Percentiles rank a stretch among this genome's conserved stretches.
These are phyloP conservation scores for Rhopilema esculentum DNA, from an alignment of 30 jellyfish, hydroid and myxozoan species.

Conservation along the genomic window DNA sequence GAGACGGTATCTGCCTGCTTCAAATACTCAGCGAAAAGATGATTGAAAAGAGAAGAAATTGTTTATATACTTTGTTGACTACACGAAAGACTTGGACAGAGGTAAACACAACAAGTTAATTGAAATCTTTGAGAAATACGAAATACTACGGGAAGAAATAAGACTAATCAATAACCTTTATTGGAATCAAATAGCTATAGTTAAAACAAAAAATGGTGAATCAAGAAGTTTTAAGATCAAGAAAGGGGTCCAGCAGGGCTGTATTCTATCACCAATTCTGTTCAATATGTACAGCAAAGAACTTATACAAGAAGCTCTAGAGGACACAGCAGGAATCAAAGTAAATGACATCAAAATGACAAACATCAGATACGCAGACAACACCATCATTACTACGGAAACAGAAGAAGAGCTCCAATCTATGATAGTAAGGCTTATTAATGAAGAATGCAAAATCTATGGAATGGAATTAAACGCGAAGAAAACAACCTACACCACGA, in stretches of 20 bases:
- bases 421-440: too few relatives aligned
- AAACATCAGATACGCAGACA: too few relatives aligned
- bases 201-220: slow-evolving; percentile 4
- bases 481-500: too few relatives aligned
- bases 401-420: too few relatives aligned
- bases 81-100: slow-evolving; percentile 61
- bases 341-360: too few relatives aligned
- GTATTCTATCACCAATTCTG: slow-evolving; percentile 50
- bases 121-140: slow-evolving; percentile 2
- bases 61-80: slow-evolving; percentile 45
- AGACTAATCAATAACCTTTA: slow-evolving; percentile 45
- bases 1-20: slow-evolving; percentile 34
- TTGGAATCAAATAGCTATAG: slow-evolving; percentile 62
- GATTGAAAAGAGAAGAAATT: slow-evolving; percentile 31
- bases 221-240: too few relatives aligned
- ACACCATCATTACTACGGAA: too few relatives aligned
- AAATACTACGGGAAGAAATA: slow-evolving; percentile 25
- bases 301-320: slow-evolving; percentile 14
- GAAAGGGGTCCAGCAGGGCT: slow-evolving; percentile 63
- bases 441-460: too few relatives aligned
- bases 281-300: slow-evolving; percentile 33
- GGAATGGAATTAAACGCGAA: too few relatives aligned
- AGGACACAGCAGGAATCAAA: slow-evolving; percentile 11
- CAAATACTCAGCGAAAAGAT: slow-evolving; percentile 25
- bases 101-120: slow-evolving; percentile 30